These are phyloP conservation scores for Norana najaformis DNA, from an alignment of 2,888 invertebrate species.

Conservation along the genomic window DNA sequence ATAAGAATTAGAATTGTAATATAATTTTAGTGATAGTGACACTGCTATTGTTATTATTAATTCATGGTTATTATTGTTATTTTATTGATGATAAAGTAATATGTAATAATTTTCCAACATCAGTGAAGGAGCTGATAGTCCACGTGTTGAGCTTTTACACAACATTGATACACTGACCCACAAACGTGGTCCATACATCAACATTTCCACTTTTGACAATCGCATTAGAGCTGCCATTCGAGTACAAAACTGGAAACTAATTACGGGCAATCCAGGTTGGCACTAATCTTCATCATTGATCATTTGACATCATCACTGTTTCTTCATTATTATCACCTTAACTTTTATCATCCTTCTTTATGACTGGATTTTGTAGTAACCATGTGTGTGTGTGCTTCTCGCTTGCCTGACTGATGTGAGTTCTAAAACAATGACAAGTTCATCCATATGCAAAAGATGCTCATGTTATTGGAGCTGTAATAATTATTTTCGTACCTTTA, in stretches of 20 bases:
- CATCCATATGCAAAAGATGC: neutral
- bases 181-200: constrained; percentile 42
- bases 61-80: neutral
- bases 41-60: too few relatives aligned
- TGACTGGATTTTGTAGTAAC: neutral
- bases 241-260: constrained; percentile 55
- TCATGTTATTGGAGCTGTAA: too few relatives aligned
- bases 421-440: too few relatives aligned
- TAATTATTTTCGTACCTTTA: too few relatives aligned
- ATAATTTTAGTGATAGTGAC: too few relatives aligned
- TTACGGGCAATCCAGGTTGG: constrained; percentile 58
- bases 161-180: constrained; percentile 74
- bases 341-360: neutral
- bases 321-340: neutral
- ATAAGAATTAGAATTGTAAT: constrained; percentile 16
- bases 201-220: constrained; percentile 49
- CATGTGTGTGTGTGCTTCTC: neutral
- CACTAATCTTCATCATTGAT: neutral
- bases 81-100: neutral
- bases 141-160: constrained; percentile 68
- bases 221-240: constrained; percentile 54
- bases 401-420: neutral
- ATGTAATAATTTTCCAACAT: neutral
- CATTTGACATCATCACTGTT: neutral
- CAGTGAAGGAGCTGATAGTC: constrained; percentile 44